Evolutionary conservation across 2,797 vertebrate genomes (phyloP), one percentile per base, ranked within the genome.

Genomic region (Enteromius thamalakanensis): DNA sequence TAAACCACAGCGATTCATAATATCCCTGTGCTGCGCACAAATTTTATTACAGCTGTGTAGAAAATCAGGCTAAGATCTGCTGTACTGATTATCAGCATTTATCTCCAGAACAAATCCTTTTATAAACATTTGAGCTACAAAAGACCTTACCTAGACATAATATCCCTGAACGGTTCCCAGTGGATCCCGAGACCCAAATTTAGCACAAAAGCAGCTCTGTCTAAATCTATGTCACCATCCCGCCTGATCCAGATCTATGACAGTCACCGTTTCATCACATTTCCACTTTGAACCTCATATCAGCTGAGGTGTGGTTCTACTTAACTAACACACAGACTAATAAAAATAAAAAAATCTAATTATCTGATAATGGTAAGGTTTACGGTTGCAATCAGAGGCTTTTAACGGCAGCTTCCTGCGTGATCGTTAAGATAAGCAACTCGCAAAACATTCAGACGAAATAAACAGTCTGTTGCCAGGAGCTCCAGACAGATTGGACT

Each of bases 341-440:
- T 55, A 76, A 76, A 68, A 21, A 12, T 53, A 11, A 62, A n/a
- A 37, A 10, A 68, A 69, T 55, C 34, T 3, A 60, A 68, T 82
- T 69, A 76, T 34, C 51, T 32, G 34, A 68, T 82, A 68, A 53
- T 34, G 51, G 19, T 11, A n/a, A 58, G 23, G n/a, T 76, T 76
- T 75, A 76, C 32, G 42, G 80, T 74, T 32, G 37, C 23, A 5
- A n/a, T 21, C 26, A 2, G 10, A 17, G 21, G 1, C 32, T 64
- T 64, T 72, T 23, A 72, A 62, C 37, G 6, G 80, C 47, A 70
- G 79, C 71, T 80, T 87, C n/a, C 82, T 45, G 64, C 71, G 51
- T 68, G 84, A 86, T 82, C n/a, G n/a, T 82, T 80, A 65, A 72
- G 80, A 78, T 76, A 72, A 84, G 76, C 81, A 85, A 80, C 76